Evolutionary conservation across 2,797 vertebrate genomes (phyloP).

Genomic region (Pyrocephalus nanus): DNA sequence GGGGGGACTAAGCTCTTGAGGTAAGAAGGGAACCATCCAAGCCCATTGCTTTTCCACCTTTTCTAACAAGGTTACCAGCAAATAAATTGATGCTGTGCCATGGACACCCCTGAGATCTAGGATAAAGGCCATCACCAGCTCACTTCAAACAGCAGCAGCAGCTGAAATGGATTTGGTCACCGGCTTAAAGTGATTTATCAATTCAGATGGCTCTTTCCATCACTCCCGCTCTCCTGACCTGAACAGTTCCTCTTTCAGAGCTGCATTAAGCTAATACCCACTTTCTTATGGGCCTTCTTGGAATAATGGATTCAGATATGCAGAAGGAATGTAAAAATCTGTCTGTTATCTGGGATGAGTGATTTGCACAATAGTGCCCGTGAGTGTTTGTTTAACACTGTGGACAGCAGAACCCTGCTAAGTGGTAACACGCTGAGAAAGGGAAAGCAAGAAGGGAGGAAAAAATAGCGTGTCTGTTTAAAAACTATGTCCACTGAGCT

Average conservation of each 20-base stretch:
- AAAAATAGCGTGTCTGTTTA: not conserved
- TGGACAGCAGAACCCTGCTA: not conserved
- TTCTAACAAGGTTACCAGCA: not conserved
- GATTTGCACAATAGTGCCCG: not conserved
- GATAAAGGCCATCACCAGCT: not conserved
- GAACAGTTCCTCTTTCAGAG: conserved; percentile 46
- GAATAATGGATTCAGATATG: conserved; percentile 61
- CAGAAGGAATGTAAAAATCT: conserved; percentile 68
- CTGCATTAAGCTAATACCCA: conserved; percentile 55
- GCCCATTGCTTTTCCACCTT: not conserved
- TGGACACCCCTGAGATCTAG: not conserved
- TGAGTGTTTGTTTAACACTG: conserved; percentile 25
- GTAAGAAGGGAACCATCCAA: not conserved
- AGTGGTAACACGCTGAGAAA: not conserved
- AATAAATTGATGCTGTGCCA: not conserved
- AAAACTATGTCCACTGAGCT: not conserved
- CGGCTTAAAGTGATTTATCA: conserved; percentile 33
- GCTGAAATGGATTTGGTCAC: conserved; percentile 49
- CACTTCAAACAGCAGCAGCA: conserved; percentile 55
- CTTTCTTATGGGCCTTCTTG: conserved; percentile 29
- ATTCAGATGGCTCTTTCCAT: conserved; percentile 1
- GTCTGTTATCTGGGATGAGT: conserved; percentile 3
- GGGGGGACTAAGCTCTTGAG: not conserved
- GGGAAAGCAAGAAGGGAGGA: conserved; percentile 1
- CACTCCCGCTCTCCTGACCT: not conserved